These are phyloP conservation scores for Rotaria macrura DNA, from an alignment of 2,888 invertebrate genomes.

Conservation along the genomic window DNA sequence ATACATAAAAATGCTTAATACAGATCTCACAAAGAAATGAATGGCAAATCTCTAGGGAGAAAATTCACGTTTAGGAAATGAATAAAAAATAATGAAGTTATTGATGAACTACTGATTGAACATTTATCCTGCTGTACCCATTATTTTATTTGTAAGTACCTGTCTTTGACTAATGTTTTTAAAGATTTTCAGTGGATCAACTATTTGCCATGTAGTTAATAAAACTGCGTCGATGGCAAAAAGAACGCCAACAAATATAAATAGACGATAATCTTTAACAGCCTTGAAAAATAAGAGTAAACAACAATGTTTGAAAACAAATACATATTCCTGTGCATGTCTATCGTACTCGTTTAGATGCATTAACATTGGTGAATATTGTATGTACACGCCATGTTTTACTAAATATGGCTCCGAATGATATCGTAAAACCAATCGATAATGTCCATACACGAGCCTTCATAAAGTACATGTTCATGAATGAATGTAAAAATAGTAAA, in stretches of 20 bases:
- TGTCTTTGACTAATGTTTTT: not conserved
- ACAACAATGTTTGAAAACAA: too few species aligned
- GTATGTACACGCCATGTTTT: constrained; percentile 99
- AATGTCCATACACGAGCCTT: constrained; percentile 74
- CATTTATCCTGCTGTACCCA: too few species aligned
- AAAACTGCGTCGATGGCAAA: constrained; percentile 79
- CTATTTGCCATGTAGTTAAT: constrained; percentile 90
- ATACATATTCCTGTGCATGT: too few species aligned
- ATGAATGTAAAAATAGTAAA: too few species aligned
- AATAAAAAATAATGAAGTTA: too few species aligned
- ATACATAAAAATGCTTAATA: too few species aligned
- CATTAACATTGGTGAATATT: constrained; percentile 92
- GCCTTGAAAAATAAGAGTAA: constrained; percentile 56
- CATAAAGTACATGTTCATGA: not conserved
- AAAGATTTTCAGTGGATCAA: constrained; percentile 61
- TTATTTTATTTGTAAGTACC: too few species aligned
- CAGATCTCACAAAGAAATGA: too few species aligned
- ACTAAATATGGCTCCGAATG: constrained; percentile 98
- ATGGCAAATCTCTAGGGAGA: too few species aligned
- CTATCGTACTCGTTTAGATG: constrained; percentile 78
- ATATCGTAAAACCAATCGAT: constrained; percentile 90
- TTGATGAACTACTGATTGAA: too few species aligned
- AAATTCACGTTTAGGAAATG: too few species aligned
- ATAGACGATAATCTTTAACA: constrained; percentile 91
- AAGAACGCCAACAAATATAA: constrained; percentile 86